Evolutionary conservation across 2,797 vertebrate species (phyloP).

Genomic region (Hephaestus fuliginosus): DNA sequence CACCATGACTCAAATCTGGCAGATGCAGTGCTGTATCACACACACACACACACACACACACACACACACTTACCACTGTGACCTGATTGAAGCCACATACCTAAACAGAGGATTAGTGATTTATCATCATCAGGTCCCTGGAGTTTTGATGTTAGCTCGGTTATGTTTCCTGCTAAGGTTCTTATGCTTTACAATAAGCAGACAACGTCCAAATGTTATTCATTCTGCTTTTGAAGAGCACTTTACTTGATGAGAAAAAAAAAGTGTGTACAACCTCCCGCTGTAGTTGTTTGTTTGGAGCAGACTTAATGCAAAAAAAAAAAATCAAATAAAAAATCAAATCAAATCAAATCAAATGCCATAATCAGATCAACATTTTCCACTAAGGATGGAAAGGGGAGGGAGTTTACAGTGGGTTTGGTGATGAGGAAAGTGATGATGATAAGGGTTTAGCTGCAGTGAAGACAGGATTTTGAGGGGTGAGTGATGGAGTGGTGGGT

Average conservation of each 20-base stretch:
- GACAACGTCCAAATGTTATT: slow-evolving; percentile 64
- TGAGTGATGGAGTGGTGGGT: slow-evolving; percentile 49
- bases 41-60: slow-evolving; percentile 18
- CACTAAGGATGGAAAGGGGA: slow-evolving; percentile 44
- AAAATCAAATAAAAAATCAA: too few relatives aligned
- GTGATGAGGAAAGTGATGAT: slow-evolving; percentile 39
- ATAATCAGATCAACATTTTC: slow-evolving; percentile 79
- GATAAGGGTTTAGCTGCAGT: slow-evolving; percentile 50
- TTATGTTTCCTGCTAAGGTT: slow-evolving; percentile 74
- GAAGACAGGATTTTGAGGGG: slow-evolving; percentile 37
- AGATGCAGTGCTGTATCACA: slow-evolving; percentile 29
- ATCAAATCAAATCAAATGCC: slow-evolving; percentile 1
- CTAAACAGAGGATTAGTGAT: slow-evolving; percentile 76
- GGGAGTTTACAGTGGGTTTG: background rate
- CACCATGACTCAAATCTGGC: slow-evolving; percentile 65
- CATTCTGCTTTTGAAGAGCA: slow-evolving; percentile 70
- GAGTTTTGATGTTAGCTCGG: slow-evolving; percentile 63
- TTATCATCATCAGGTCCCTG: slow-evolving; percentile 66
- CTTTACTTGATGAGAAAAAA: slow-evolving; percentile 78
- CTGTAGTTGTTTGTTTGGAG: slow-evolving; percentile 75
- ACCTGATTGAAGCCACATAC: slow-evolving; percentile 67
- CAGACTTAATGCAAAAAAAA: slow-evolving; percentile 42
- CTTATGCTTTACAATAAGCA: slow-evolving; percentile 73
- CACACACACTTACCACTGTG: slow-evolving; percentile 26
- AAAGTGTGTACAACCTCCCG: slow-evolving; percentile 56